Percentiles rank a stretch among this genome's conserved stretches.
Evolutionary conservation across 2,888 invertebrate species (phyloP).

Genomic region (Pristionchus mayeri): DNA sequence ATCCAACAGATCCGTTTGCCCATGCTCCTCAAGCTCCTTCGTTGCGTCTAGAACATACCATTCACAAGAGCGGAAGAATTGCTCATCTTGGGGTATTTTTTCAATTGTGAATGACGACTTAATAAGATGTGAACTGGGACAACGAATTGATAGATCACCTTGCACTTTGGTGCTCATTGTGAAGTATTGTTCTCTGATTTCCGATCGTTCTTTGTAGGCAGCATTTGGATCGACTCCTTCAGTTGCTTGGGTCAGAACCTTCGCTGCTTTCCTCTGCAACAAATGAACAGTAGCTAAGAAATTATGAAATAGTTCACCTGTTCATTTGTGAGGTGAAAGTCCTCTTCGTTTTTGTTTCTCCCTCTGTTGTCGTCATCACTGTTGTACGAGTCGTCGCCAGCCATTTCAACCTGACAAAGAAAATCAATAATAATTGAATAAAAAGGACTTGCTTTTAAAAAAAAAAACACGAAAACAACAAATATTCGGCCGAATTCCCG

Average conservation of each 20-base stretch:
- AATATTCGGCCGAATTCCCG: no score
- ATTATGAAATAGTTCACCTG: slow-evolving; percentile 28
- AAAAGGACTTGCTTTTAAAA: neutral
- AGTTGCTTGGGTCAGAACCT: neutral
- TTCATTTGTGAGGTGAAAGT: neutral
- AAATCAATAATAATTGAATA: neutral
- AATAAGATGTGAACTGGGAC: no score
- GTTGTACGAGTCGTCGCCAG: neutral
- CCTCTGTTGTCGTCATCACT: neutral
- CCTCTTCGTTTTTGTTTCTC: neutral
- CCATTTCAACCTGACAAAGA: neutral
- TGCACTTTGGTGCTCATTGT: slow-evolving; percentile 3
- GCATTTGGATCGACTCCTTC: neutral
- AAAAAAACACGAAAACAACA: no score
- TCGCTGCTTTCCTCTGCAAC: slow-evolving; percentile 16
- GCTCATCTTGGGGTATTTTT: neutral
- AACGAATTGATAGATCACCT: neutral
- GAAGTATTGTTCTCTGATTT: slow-evolving; percentile 34
- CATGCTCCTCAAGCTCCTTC: slow-evolving; percentile 27
- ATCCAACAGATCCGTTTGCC: neutral
- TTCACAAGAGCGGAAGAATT: neutral
- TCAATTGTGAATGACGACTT: no score
- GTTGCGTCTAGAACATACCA: neutral
- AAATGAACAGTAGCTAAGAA: no score
- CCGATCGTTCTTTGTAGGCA: slow-evolving; percentile 26